A percentile compares a stretch with the other conserved stretches of the same genome.
Conservation (phyloP, 2,113 vertebrate species). For the Clupea harengus region DNA sequence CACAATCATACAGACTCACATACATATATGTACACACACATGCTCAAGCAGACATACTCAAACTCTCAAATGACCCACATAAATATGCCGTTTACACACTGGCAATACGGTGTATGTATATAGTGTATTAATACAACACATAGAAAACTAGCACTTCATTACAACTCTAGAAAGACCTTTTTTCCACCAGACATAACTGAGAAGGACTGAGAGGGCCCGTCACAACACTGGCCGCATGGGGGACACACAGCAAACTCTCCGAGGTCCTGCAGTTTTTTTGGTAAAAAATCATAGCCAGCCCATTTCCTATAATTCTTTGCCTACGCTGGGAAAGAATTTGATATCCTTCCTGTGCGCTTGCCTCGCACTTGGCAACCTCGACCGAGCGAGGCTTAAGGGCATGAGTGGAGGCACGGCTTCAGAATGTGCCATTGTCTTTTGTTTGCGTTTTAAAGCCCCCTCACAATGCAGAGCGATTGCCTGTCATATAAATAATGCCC, state of each 20-base stretch:
- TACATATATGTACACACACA: neutral
- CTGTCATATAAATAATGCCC: slow-evolving; percentile 56
- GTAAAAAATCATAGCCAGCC: slow-evolving; percentile 61
- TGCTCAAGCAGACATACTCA: neutral
- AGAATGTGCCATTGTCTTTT: slow-evolving; percentile 54
- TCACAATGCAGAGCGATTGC: slow-evolving; percentile 44
- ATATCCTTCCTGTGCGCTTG: slow-evolving; percentile 70
- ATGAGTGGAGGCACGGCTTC: slow-evolving; percentile 34
- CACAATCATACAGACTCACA: neutral
- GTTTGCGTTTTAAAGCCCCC: slow-evolving; percentile 48
- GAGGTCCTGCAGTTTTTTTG: slow-evolving; percentile 63
- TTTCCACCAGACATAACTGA: neutral
- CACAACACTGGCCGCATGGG: slow-evolving; percentile 53
- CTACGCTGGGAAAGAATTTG: slow-evolving; percentile 68
- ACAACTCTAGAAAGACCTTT: neutral
- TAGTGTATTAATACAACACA: neutral
- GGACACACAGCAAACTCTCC: slow-evolving; percentile 54
- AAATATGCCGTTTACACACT: neutral
- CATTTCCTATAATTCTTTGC: slow-evolving; percentile 72
- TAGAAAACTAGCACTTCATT: neutral
- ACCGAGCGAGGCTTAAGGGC: slow-evolving; percentile 53
- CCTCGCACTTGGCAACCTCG: slow-evolving; percentile 46
- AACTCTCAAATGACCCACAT: slow-evolving; percentile 7
- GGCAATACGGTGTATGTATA: neutral
- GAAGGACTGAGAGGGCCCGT: slow-evolving; percentile 15